Evolutionary conservation across 2,113 vertebrate genomes (phyloP).

Genomic region (Reinhardtius hippoglossoides): DNA sequence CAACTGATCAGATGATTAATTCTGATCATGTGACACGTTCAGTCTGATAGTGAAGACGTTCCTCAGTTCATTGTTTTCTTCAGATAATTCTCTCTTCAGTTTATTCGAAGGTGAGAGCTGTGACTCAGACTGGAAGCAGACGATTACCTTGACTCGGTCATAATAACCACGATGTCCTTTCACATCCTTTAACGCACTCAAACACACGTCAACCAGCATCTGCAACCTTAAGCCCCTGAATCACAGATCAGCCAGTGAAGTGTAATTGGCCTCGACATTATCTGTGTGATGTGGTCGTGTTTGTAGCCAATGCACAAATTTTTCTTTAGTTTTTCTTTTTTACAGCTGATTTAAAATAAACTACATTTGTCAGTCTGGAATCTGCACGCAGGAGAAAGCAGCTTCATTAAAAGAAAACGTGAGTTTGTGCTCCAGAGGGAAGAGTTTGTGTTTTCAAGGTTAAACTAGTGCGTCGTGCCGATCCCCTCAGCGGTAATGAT

Average conservation of each 20-base stretch:
- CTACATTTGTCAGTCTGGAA: background rate
- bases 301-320: too few relatives aligned
- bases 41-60: too few relatives aligned
- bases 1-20: too few relatives aligned
- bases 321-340: background rate
- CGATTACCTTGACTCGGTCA: slow-evolving; percentile 15
- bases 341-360: background rate
- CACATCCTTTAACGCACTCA: background rate
- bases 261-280: slow-evolving; percentile 18
- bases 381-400: slow-evolving; percentile 28
- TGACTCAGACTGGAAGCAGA: background rate
- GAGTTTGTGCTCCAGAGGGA: background rate
- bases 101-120: background rate
- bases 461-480: too few relatives aligned
- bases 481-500: background rate
- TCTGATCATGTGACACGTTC: too few relatives aligned
- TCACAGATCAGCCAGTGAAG: slow-evolving; percentile 14
- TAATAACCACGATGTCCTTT: slow-evolving; percentile 5
- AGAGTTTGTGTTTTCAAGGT: background rate
- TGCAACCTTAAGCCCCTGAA: slow-evolving; percentile 2
- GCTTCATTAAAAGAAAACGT: slow-evolving; percentile 15
- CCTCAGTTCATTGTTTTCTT: background rate
- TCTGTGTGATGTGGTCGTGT: background rate
- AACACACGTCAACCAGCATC: background rate
- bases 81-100: background rate